Evolutionary conservation across 2,113 vertebrate genomes (phyloP).

Genomic region (Psilopsiagon aymara): DNA sequence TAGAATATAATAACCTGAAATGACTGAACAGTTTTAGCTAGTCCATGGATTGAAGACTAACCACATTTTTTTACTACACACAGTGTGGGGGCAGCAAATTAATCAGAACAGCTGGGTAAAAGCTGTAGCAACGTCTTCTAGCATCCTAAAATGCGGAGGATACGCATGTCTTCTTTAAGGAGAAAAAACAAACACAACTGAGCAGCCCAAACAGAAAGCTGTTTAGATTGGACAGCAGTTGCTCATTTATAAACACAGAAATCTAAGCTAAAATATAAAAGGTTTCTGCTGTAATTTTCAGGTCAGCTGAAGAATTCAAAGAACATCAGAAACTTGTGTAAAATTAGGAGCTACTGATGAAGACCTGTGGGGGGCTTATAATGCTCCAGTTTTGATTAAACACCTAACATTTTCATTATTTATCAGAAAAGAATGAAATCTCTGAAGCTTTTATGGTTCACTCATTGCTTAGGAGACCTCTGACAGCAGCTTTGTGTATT

Average conservation of each 20-base stretch:
- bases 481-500: neutral
- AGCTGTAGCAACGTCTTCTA: neutral
- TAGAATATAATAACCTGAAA: neutral
- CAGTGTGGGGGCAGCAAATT: neutral
- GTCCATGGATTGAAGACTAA: neutral
- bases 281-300: neutral
- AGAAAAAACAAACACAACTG: neutral
- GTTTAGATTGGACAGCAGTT: rapidly evolving
- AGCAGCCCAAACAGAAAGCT: neutral
- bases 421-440: neutral
- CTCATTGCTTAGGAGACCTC: neutral
- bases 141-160: neutral
- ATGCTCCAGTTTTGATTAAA: neutral
- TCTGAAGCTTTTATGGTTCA: neutral
- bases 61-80: neutral
- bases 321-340: neutral
- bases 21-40: neutral
- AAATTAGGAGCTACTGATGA: neutral
- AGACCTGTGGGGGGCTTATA: neutral
- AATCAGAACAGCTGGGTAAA: neutral
- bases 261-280: neutral
- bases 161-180: neutral
- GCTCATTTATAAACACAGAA: neutral
- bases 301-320: neutral
- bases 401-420: neutral